Percentiles rank a stretch among this genome's conserved stretches.
Evolutionary conservation across 2,797 vertebrate genomes (phyloP).

Genomic region (Lagodon rhomboides): DNA sequence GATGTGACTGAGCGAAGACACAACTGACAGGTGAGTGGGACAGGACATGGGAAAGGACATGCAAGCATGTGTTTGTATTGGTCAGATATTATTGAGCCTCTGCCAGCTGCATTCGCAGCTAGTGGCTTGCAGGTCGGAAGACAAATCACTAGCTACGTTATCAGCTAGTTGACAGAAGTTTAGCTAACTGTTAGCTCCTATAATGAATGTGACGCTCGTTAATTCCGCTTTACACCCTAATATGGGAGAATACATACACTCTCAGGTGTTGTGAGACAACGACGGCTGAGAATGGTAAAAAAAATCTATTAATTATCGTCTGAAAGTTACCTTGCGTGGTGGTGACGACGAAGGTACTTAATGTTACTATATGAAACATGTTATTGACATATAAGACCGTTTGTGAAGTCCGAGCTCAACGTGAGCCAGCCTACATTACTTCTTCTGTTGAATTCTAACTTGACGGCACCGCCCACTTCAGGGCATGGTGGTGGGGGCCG

Average conservation of each 20-base stretch:
- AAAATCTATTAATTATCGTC: not conserved
- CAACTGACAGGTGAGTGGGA: conserved; percentile 56
- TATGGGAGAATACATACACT: not conserved
- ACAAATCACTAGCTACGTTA: not conserved
- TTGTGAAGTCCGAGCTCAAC: too few species aligned
- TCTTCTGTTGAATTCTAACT: not conserved
- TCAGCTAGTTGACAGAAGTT: not conserved
- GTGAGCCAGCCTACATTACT: not conserved
- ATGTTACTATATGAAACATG: not conserved
- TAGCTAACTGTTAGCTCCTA: not conserved
- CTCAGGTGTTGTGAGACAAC: not conserved
- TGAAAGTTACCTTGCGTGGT: not conserved
- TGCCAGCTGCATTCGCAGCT: not conserved
- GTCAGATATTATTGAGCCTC: not conserved
- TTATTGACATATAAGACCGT: not conserved
- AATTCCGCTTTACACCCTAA: not conserved
- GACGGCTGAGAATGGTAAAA: not conserved
- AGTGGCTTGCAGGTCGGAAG: not conserved
- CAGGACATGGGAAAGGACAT: too few species aligned
- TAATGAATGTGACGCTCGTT: not conserved
- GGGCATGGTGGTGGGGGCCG: not conserved
- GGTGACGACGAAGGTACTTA: rapidly evolving
- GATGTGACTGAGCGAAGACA: conserved; percentile 38
- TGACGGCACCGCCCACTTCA: conserved; percentile 43
- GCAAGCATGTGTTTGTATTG: not conserved